Base-by-base conservation (phyloP, 2,888 invertebrate species). In the Mesorhabditis belari region DNA sequence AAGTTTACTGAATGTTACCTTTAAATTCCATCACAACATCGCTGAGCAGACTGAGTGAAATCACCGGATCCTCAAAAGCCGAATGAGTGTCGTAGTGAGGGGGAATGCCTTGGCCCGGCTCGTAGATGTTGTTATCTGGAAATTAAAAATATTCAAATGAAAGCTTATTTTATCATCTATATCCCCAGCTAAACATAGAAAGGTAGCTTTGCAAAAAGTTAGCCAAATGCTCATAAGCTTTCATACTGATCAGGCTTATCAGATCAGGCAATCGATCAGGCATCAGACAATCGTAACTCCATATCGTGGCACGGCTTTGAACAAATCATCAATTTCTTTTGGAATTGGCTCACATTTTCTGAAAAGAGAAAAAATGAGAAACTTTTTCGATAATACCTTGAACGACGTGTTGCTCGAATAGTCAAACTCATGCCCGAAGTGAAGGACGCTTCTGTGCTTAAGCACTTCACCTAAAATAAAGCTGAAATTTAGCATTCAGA, bases 61-160 rank as follows among this genome's bases (percentile, higher is more conserved):
- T 81, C 66, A 96, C 89, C 2, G 89, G 89, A 78, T 89, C 88
- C 69, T 90, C 88, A 83, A 96, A 98, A 0, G 92, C 89, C 82
- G 92, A 92, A 80, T 94, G 93, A 0, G 91, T 93, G 81, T 98
- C 96, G 21, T 93, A 88, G 83, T 98, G 96, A 0, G 89, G 87
- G 29, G 96, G 95, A 80, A 98, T 96, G 49, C 92, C 84, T 74
- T 84, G 84, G 6, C 84, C 84, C n/a, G 83, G 82, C 52, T 80
- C 75, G 69, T 85, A 85, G 60, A 82, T 79, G 71, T 85, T 85
- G n/a, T n/a, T n/a, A n/a, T n/a, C n/a, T n/a, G n/a, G n/a, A n/a
- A n/a, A n/a, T n/a, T n/a, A n/a, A n/a, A n/a, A n/a, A 27, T 4
- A 52, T 9, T 23, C n/a, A n/a, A n/a, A n/a, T n/a, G n/a, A n/a